Base-by-base conservation (phyloP, 2,113 vertebrate genomes). In the Opisthocomus hoazin region DNA sequence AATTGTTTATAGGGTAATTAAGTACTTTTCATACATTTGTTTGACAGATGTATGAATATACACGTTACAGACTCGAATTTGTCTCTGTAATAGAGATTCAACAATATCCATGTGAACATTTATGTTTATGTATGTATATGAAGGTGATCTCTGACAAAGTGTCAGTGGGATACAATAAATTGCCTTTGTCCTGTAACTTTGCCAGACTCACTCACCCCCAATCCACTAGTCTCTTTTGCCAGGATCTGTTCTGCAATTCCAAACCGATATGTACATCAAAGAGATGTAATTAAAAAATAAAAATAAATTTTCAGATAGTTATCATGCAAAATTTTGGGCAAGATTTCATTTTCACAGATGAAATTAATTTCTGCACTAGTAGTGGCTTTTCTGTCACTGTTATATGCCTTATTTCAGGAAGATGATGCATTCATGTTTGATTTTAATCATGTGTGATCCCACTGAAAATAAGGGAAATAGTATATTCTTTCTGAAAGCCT, bases 191-290 rank as follows among this genome's bases (percentile, higher is more conserved):
- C 21, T 24, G 3, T 84, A 74, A 76, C 9, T 60, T 78, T 85
- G 43, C 23, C 43, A 78, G 34, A 57, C 12, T 78, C 26, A 30
- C 2, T 1, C 1, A 1, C 3, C 8, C 5, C 10, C 16, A 68
- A 21, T 5, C 10, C 24, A 32, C 30, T 34, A 36, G 21, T 48
- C 9, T 45, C 8, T 94, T 77, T 66, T 84, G 23, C 8, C 20
- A 51, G 30, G 13, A 83, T 80, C 12, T 61, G 3, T 64, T 76
- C 41, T 83, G 50, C 14, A 66, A 15, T 64, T 75, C 11, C 36
- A 84, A 30, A 37, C 2, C 6, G 43, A 13, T 51, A 57, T 4
- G 3, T 51, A 43, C 5, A 34, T 64, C 34, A 39, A 74, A 70
- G 20, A 46, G 11, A 50, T 3, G 36, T 8, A 32, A 27, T 22